Percentiles rank a stretch among this genome's conserved stretches.
These are phyloP conservation scores for Melanchra persicariae DNA, from an alignment of 2,888 invertebrate genomes.

Conservation along the genomic window DNA sequence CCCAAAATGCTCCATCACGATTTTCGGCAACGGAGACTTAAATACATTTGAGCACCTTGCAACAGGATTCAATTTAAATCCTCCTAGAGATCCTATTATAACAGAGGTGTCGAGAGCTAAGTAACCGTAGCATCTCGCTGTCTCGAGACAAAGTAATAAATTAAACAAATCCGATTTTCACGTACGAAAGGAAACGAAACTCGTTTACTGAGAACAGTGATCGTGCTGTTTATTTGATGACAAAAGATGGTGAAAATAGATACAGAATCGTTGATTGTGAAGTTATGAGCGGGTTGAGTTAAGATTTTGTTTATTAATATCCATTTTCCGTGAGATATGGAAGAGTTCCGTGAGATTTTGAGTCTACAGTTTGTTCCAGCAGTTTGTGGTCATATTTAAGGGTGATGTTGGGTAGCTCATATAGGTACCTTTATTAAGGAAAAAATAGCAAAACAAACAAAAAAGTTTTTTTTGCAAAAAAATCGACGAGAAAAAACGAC, in stretches of 20 bases:
- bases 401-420: too few species aligned
- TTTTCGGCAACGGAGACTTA: constrained; percentile 68
- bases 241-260: constrained; percentile 74
- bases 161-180: constrained; percentile 90
- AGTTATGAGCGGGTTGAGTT: constrained; percentile 47
- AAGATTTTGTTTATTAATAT: constrained; percentile 22
- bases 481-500: too few species aligned
- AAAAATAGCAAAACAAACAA: too few species aligned
- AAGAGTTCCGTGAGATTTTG: neutral
- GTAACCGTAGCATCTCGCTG: constrained; percentile 85
- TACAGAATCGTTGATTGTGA: constrained; percentile 60
- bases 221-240: constrained; percentile 81
- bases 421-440: too few species aligned
- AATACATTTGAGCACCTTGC: constrained; percentile 75
- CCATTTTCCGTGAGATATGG: neutral
- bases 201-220: constrained; percentile 75
- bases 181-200: constrained; percentile 81
- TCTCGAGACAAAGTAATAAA: constrained; percentile 86
- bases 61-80: constrained; percentile 86
- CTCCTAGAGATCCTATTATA: constrained; percentile 87
- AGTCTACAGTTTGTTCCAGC: too few species aligned
- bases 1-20: constrained; percentile 60
- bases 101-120: constrained; percentile 87
- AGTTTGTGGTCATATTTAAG: too few species aligned
- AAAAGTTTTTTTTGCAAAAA: too few species aligned